Percentiles rank a stretch among this genome's conserved stretches.
These are phyloP conservation scores for Antigone vipio DNA, from an alignment of 2,113 vertebrate species.

Conservation along the genomic window DNA sequence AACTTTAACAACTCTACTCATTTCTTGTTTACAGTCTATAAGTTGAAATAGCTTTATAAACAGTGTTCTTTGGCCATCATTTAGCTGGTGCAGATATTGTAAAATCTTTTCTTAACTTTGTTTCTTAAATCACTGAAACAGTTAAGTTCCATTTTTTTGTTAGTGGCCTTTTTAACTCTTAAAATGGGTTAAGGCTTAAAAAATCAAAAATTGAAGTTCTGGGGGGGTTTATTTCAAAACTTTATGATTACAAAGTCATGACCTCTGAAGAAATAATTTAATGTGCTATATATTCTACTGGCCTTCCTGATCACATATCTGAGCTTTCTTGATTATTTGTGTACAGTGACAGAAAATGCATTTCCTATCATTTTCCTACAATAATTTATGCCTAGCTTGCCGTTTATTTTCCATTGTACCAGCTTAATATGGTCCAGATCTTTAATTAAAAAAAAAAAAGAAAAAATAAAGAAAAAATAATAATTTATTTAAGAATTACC, in stretches of 20 bases:
- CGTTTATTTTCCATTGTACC: not conserved
- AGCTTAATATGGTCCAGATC: not conserved
- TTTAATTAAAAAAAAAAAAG: not conserved
- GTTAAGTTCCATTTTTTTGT: not conserved
- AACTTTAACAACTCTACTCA: not conserved
- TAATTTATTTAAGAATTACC: not conserved
- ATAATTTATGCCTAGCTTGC: not conserved
- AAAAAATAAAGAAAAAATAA: no score
- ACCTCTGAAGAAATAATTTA: not conserved
- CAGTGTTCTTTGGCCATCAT: not conserved
- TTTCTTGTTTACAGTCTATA: not conserved
- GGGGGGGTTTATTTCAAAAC: rapidly evolving
- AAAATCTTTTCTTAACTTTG: not conserved
- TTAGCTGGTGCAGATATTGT: not conserved
- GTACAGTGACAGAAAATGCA: not conserved
- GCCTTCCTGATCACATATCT: not conserved
- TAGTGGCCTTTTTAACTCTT: rapidly evolving
- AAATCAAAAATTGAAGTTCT: not conserved
- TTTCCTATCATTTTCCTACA: not conserved
- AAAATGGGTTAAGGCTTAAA: not conserved
- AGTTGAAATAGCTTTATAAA: not conserved
- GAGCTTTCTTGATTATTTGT: not conserved
- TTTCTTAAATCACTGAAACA: not conserved
- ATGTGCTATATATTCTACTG: not conserved
- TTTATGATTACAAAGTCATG: not conserved